Evolutionary conservation across 2,113 vertebrate genomes (phyloP).

Genomic region (Chionomys nivalis): DNA sequence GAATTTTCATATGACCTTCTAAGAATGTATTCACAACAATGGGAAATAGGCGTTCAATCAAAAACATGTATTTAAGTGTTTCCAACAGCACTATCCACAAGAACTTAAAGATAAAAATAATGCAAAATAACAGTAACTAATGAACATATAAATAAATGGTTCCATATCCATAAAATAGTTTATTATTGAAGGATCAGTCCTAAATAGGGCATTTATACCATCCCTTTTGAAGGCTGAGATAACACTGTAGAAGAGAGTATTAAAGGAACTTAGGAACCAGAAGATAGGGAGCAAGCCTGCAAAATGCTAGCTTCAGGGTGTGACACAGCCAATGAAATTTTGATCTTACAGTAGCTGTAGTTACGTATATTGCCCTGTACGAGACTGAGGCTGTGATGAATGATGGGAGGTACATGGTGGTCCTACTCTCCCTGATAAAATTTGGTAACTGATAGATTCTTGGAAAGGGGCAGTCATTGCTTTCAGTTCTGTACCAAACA

Average conservation of each 20-base stretch:
- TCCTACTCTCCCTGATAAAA: neutral
- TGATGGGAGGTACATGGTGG: neutral
- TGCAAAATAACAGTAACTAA: neutral
- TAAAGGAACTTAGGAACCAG: neutral
- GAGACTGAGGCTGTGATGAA: no score
- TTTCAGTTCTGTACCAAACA: neutral
- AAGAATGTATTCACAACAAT: neutral
- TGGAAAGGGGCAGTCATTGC: neutral
- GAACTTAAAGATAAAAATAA: neutral
- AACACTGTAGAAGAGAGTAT: neutral
- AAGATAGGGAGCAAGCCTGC: no score
- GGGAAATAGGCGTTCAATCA: neutral
- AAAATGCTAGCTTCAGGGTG: neutral
- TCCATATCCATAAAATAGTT: neutral
- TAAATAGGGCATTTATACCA: neutral
- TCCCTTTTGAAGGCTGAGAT: neutral
- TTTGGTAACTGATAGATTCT: neutral
- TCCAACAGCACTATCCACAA: neutral
- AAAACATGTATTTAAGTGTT: neutral
- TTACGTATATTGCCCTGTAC: neutral
- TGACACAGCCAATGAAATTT: no score
- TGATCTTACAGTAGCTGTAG: neutral
- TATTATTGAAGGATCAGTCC: neutral
- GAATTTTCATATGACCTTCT: neutral
- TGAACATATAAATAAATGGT: neutral